A percentile compares a stretch with the other conserved stretches of the same genome.
Evolutionary conservation across 2,797 vertebrate genomes (phyloP).

Genomic region (Pogoniulus pusillus): DNA sequence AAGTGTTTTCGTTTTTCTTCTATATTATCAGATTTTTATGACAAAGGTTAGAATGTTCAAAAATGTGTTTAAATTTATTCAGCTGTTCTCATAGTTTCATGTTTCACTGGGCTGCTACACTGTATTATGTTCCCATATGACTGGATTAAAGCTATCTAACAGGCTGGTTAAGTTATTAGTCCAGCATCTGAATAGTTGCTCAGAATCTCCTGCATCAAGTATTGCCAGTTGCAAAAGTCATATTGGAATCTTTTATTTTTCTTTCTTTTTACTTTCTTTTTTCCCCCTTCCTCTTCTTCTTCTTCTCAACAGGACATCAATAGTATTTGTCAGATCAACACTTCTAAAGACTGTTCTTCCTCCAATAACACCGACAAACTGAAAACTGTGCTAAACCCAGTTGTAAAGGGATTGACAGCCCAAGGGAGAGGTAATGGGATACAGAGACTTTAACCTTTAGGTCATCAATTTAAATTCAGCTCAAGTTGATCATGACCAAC

Average conservation of each 20-base stretch:
- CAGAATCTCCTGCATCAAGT: constrained; percentile 1
- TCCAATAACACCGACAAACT: not conserved
- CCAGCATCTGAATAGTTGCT: constrained; percentile 10
- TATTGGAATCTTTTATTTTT: not conserved
- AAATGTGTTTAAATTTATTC: constrained; percentile 74
- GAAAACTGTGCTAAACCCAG: not conserved
- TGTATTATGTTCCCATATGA: constrained; percentile 59
- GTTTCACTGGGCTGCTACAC: constrained; percentile 69
- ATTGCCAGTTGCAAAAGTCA: constrained; percentile 18
- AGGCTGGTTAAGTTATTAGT: constrained; percentile 53
- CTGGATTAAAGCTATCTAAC: constrained; percentile 65
- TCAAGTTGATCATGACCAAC: constrained; percentile 46
- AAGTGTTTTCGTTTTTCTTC: constrained; percentile 39
- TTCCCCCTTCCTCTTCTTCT: not conserved
- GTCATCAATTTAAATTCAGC: constrained; percentile 59
- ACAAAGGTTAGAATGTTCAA: constrained; percentile 65
- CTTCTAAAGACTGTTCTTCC: not conserved
- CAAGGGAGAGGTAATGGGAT: constrained; percentile 39
- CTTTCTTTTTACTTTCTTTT: not conserved
- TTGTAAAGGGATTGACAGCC: not conserved
- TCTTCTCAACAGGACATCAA: not conserved
- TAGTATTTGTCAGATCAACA: not conserved
- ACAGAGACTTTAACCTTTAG: constrained; percentile 57
- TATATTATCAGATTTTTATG: constrained; percentile 67
- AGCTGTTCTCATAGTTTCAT: constrained; percentile 73